These are phyloP conservation scores for cattle (Bos taurus) DNA, from an alignment of 2,113 vertebrate genomes.

Conservation along the genomic window ARS-UCD2.0 NC_037333.1:2042001-2042500, in stretches of 20 bases:
- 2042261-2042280: not conserved
- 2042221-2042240: not conserved
- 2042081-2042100: not conserved
- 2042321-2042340: not conserved
- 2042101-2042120: not conserved
- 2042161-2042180: not conserved
- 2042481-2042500: not conserved
- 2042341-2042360: not conserved
- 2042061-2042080: fast-evolving
- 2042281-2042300: not conserved
- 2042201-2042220: not conserved
- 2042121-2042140: not conserved
- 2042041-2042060: too few species aligned
- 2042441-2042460: not conserved
- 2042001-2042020: too few species aligned
- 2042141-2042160: not conserved
- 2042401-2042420: not conserved
- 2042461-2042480: not conserved
- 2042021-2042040: too few species aligned
- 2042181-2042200: not conserved
- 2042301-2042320: not conserved
- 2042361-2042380: not conserved
- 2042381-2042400: not conserved
- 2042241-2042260: too few species aligned
- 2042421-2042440: fast-evolving